Evolutionary conservation across 2,797 vertebrate species (phyloP).

Genomic region (Micrastur ruficollis): DNA sequence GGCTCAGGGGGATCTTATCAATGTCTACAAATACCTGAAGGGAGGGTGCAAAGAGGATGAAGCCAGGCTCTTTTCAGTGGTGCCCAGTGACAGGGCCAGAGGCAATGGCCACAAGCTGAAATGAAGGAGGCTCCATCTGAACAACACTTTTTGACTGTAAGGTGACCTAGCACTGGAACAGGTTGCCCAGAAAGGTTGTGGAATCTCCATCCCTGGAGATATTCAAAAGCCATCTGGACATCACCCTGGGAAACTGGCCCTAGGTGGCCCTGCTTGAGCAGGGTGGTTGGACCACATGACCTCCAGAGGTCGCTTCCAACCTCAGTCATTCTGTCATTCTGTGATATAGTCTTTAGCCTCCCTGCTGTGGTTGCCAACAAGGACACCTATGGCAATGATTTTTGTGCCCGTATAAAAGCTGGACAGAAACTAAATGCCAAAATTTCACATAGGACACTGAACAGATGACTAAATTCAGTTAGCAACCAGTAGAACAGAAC

Average conservation of each 20-base stretch:
- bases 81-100: background rate
- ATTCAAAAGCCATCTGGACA: background rate
- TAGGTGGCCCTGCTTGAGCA: background rate
- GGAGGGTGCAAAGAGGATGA: background rate
- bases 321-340: background rate
- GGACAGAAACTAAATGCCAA: background rate
- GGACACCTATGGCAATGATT: background rate
- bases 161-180: background rate
- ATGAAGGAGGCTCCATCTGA: background rate
- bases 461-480: background rate
- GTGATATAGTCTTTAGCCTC: background rate
- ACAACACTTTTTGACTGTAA: background rate
- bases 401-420: background rate
- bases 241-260: fast-evolving
- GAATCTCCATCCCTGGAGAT: background rate
- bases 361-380: background rate
- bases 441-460: background rate
- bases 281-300: background rate
- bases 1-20: background rate
- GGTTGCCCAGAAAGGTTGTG: background rate
- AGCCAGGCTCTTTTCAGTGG: background rate
- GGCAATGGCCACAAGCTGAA: background rate
- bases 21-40: background rate
- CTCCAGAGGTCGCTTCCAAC: background rate
- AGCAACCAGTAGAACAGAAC: background rate